A percentile compares a stretch with the other conserved stretches of the same genome.
Evolutionary conservation across 2,888 invertebrate genomes (phyloP).

Genomic region (Ennomos erosarius): DNA sequence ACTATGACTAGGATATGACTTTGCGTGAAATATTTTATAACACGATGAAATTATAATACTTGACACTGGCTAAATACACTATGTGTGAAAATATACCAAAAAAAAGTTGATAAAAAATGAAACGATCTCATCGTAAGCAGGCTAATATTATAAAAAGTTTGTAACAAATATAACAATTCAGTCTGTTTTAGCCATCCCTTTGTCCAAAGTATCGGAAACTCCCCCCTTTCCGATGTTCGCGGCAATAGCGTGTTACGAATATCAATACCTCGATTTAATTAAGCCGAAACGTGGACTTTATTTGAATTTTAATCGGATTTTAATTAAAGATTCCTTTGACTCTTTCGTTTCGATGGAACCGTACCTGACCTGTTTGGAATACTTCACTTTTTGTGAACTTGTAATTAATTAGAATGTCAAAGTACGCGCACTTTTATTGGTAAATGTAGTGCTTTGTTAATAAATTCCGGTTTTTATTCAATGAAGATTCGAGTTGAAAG

Average conservation of each 20-base stretch:
- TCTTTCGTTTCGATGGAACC: slow-evolving; percentile 15
- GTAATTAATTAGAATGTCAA: slow-evolving; percentile 12
- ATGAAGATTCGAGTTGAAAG: too few species aligned
- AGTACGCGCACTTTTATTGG: background rate
- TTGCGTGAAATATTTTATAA: too few species aligned
- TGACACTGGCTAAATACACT: too few species aligned
- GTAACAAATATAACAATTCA: too few species aligned
- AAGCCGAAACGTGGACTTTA: slow-evolving; percentile 35
- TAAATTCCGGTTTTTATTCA: too few species aligned
- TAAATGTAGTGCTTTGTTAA: too few species aligned
- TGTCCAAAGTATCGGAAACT: slow-evolving; percentile 16
- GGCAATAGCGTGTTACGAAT: slow-evolving; percentile 31
- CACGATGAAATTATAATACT: too few species aligned
- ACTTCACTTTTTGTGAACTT: slow-evolving; percentile 18
- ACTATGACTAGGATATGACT: too few species aligned
- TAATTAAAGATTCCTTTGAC: slow-evolving; percentile 34
- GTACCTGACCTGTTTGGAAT: slow-evolving; percentile 23
- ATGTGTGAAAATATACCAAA: too few species aligned
- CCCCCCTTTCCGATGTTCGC: slow-evolving; percentile 12
- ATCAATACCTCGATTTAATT: slow-evolving; percentile 39
- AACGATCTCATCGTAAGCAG: too few species aligned
- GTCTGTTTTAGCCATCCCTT: slow-evolving; percentile 4
- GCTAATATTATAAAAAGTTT: too few species aligned
- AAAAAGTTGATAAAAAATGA: too few species aligned
- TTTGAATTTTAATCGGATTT: slow-evolving; percentile 38